Base-by-base conservation (phyloP, 2,888 invertebrate species). In the Automeris io region DNA sequence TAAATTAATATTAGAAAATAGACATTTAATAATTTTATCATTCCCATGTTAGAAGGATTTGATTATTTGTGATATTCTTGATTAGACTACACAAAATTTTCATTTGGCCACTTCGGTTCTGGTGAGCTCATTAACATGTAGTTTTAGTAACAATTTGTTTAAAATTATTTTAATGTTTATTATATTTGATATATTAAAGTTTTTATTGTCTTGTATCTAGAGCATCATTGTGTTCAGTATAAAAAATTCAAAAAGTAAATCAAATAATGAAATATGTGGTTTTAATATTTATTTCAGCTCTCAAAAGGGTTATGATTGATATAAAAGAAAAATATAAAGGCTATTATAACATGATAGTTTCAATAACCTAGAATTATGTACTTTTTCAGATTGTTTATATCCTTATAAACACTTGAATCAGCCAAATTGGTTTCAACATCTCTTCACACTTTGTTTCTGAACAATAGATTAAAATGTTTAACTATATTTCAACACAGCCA, bases 231-330 rank as follows among this genome's bases (percentile, higher is more conserved):
- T n/a, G n/a, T n/a, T n/a, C n/a, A n/a, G 33, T 19, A 24, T 37
- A 11, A 24, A 18, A 25, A 19, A 35, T 7, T 33, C 4, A 22
- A 23, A 22, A 36, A 31, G 33, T 38, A 46, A 49, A 46, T 37
- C 40, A 48, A 40, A 35, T 2, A 29, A 29, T 3, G 3, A 5
- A 16, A 21, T 16, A 40, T 25, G 50, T 45, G 53, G 64, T 70
- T 73, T 67, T 60, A 68, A 67, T 74, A 67, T 78, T 78, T 79
- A 75, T 73, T 78, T 73, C 66, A 74, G 70, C 71, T 73, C 60
- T 70, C 70, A 61, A 70, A 64, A 62, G 64, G 69, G 61, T 72
- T 71, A 72, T 63, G 67, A 67, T 64, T 69, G 70, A 74, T 77
- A 77, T 64, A 75, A 77, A 78, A 71, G 56, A 75, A 77, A 73